A percentile compares a stretch with the other conserved stretches of the same genome.
Evolutionary conservation across 92 coral and sea anemone species (phyloP).

Genomic region (Porites cylindrica): DNA sequence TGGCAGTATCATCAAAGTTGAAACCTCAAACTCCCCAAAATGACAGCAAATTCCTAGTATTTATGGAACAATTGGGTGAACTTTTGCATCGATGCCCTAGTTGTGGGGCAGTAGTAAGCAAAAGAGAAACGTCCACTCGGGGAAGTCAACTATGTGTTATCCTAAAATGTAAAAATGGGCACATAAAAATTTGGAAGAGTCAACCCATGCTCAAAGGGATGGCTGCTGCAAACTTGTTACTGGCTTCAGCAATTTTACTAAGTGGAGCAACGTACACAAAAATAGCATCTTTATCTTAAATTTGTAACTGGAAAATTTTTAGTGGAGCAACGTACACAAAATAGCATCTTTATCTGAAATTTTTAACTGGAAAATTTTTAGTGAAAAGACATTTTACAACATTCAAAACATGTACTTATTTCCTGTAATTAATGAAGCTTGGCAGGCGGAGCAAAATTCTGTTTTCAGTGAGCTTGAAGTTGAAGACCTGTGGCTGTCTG

Average conservation of each 20-base stretch:
- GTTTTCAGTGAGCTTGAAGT: too few species aligned
- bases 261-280: too few species aligned
- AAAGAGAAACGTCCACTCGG: conserved; percentile 10
- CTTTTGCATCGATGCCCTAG: too few species aligned
- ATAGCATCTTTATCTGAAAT: too few species aligned
- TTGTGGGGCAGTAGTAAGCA: not conserved
- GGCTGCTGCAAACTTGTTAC: conserved; percentile 60
- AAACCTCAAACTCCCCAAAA: too few species aligned
- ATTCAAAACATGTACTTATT: conserved; percentile 36
- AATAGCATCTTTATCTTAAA: too few species aligned
- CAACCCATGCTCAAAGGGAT: conserved; percentile 52
- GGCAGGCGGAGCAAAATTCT: conserved; percentile 4
- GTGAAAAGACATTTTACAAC: conserved; percentile 42
- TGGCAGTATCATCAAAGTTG: too few species aligned
- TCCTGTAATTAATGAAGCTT: conserved; percentile 66
- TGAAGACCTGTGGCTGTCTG: conserved; percentile 34
- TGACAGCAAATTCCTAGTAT: too few species aligned
- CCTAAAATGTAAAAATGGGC: conserved; percentile 47
- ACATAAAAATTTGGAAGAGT: conserved; percentile 36
- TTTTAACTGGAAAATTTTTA: conserved; percentile 14
- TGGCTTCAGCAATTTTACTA: conserved; percentile 15
- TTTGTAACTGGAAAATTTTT: too few species aligned
- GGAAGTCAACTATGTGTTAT: conserved; percentile 47
- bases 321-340: too few species aligned
- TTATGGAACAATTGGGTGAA: too few species aligned